Conservation (phyloP, 2,888 invertebrate genomes). For the Micoletzkya japonica region DNA sequence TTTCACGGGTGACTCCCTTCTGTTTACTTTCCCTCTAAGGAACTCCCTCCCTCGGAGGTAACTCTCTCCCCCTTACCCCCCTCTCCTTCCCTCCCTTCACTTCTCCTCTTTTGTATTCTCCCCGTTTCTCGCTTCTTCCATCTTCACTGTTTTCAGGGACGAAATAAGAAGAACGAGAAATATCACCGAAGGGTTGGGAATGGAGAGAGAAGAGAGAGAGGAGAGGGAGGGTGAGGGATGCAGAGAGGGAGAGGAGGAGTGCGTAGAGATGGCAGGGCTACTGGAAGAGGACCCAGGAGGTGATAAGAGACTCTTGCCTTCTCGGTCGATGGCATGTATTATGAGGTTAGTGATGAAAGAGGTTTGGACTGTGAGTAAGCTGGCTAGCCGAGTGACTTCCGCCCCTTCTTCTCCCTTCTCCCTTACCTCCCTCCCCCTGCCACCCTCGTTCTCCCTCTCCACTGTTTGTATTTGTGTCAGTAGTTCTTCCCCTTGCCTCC, state of each 20-base stretch:
- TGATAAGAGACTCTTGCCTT: not conserved
- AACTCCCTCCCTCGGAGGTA: too few species aligned
- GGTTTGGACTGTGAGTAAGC: too few species aligned
- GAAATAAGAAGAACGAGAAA: not conserved
- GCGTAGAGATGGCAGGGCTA: not conserved
- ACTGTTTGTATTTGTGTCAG: constrained; percentile 21
- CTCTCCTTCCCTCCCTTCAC: too few species aligned
- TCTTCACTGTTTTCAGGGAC: too few species aligned
- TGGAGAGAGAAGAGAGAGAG: not conserved
- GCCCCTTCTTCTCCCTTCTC: not conserved
- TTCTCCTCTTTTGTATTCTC: not conserved
- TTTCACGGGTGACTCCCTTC: not conserved
- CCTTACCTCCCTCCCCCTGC: not conserved
- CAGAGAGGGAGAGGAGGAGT: not conserved
- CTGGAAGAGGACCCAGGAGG: too few species aligned
- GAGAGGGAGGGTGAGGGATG: not conserved
- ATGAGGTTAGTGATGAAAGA: too few species aligned
- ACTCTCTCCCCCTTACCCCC: too few species aligned
- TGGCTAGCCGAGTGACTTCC: too few species aligned
- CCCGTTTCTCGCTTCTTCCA: not conserved
- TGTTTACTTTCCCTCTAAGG: too few species aligned
- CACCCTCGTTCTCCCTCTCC: not conserved
- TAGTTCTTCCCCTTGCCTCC: constrained; percentile 17
- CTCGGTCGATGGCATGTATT: too few species aligned
- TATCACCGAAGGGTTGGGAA: too few species aligned